Conservation (phyloP, 2,113 vertebrate genomes). For the Pluvialis apricaria region DNA sequence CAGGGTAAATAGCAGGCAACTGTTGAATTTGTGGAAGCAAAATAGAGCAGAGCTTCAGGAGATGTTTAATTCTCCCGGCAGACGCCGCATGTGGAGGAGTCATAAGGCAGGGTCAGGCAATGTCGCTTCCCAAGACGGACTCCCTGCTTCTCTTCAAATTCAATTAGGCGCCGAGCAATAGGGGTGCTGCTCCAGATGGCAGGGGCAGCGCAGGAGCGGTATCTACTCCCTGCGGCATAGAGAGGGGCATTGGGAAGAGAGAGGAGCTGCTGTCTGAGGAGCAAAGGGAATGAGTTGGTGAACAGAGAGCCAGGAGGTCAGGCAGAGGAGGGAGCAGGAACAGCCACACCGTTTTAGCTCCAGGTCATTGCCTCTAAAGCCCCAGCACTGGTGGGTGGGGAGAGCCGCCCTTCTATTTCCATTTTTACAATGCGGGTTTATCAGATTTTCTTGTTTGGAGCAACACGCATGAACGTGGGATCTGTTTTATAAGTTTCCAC, state of each 20-base stretch:
- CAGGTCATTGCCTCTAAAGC: neutral
- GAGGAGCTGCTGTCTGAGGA: neutral
- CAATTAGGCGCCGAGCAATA: neutral
- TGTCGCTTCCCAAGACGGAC: neutral
- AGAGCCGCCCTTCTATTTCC: neutral
- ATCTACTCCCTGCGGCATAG: accelerated
- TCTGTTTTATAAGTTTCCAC: neutral
- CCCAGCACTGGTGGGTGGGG: neutral
- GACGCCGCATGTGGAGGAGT: accelerated
- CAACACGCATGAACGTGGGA: accelerated
- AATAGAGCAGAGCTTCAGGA: neutral
- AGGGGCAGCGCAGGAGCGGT: neutral
- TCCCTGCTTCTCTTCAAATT: neutral
- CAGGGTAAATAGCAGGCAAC: neutral
- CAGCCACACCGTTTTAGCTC: neutral
- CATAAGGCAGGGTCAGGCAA: neutral
- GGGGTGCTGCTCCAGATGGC: slow-evolving; percentile 1
- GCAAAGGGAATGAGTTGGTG: neutral
- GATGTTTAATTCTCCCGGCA: neutral
- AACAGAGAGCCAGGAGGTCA: neutral
- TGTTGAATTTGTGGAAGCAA: neutral
- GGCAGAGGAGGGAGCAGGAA: neutral
- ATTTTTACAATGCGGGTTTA: neutral
- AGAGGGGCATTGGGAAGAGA: neutral
- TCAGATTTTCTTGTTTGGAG: neutral